phyloP scores from a whole-genome alignment of 1,140 invertebrate species.

The Vanessa tameamea region DNA sequence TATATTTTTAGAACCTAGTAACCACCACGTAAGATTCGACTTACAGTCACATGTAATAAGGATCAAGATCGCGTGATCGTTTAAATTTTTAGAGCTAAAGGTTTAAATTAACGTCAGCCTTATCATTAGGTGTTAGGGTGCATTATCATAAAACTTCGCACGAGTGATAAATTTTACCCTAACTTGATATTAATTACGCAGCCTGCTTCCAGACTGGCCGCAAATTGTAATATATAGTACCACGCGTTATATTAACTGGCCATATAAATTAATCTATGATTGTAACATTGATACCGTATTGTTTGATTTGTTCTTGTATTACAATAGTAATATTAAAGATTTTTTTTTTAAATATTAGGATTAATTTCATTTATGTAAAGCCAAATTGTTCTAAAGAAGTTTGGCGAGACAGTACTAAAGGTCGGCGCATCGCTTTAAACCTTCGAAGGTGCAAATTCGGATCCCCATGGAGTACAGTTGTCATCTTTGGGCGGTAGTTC shows the following conservation, averaged over 20 bases:
- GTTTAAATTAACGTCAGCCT: conserved; percentile 19
- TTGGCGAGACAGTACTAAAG: too few relatives aligned
- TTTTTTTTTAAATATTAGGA: too few relatives aligned
- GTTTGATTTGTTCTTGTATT: background rate
- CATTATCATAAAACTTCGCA: conserved; percentile 22
- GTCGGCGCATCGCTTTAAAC: too few relatives aligned
- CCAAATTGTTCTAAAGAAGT: too few relatives aligned
- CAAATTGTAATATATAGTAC: conserved; percentile 67
- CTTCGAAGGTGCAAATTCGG: too few relatives aligned
- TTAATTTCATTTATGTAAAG: too few relatives aligned
- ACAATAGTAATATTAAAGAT: background rate
- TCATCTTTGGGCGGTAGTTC: too few relatives aligned
- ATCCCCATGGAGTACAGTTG: too few relatives aligned
- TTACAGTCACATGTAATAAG: conserved; percentile 4
- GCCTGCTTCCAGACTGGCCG: conserved; percentile 51
- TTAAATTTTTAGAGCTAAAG: conserved; percentile 11
- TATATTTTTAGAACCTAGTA: conserved; percentile 25
- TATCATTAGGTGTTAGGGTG: conserved; percentile 17
- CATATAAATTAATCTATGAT: conserved; percentile 44
- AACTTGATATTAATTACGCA: conserved; percentile 69
- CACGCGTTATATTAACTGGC: conserved; percentile 52
- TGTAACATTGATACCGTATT: conserved; percentile 28
- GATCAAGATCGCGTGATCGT: conserved; percentile 6
- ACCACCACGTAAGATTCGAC: background rate
- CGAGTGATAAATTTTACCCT: conserved; percentile 34